phyloP scores from a whole-genome alignment of 2,888 invertebrate genomes.

The Ellobium chinense region DNA sequence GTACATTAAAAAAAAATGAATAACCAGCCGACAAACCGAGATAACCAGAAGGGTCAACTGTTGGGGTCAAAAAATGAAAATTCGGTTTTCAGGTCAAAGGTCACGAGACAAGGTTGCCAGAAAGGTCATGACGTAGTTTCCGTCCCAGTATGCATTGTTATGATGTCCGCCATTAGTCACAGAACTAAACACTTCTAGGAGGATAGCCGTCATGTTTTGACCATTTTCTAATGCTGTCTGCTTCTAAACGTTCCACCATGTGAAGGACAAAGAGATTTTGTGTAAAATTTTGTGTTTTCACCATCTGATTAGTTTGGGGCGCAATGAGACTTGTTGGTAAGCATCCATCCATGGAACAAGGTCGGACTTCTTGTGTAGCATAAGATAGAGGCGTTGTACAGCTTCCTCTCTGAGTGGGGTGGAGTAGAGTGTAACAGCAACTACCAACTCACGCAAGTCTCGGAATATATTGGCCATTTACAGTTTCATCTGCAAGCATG shows the following conservation, averaged over 20 bases:
- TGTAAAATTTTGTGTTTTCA: constrained; percentile 31
- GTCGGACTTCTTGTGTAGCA: no score
- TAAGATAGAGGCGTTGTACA: no score
- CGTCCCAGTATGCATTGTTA: constrained; percentile 57
- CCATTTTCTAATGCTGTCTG: constrained; percentile 11
- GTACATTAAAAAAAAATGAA: no score
- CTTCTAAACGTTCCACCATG: constrained; percentile 44
- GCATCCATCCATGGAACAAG: no score
- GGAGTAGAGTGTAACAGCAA: no score
- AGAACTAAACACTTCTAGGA: constrained; percentile 24
- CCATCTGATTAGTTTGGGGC: constrained; percentile 38
- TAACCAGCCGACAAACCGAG: no score
- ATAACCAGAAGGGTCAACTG: no score
- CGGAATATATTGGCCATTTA: no score
- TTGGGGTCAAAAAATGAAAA: no score
- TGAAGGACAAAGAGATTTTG: constrained; percentile 26
- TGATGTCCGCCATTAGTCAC: constrained; percentile 59
- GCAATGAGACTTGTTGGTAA: no score
- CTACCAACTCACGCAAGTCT: no score
- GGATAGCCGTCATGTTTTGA: constrained; percentile 45
- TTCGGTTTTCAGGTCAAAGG: constrained; percentile 53
- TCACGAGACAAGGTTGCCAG: constrained; percentile 51
- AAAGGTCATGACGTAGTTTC: constrained; percentile 59
- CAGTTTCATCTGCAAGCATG: constrained; percentile 33
- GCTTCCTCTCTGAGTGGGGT: no score